Evolutionary conservation across 2,888 invertebrate genomes (phyloP).

Genomic region (Rhodophaea formosa): DNA sequence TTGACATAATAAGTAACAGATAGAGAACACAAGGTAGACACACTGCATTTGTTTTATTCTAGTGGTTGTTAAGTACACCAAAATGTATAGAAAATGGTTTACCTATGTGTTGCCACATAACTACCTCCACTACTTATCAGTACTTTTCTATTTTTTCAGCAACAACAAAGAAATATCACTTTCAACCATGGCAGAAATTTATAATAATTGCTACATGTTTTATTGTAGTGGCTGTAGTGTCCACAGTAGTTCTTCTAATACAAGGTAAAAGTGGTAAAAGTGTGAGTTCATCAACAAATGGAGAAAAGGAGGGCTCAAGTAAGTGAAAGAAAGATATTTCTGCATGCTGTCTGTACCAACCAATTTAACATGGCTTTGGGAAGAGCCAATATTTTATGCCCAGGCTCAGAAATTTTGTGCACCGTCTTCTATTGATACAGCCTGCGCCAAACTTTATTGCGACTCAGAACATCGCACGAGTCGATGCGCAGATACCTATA

Average conservation of each 20-base stretch:
- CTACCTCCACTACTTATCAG: too few species aligned
- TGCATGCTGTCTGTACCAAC: not conserved
- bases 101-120: not conserved
- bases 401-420: too few species aligned
- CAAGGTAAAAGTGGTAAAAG: constrained; percentile 37
- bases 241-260: constrained; percentile 50
- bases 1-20: too few species aligned
- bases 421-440: too few species aligned
- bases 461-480: too few species aligned
- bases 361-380: not conserved
- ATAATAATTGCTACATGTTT: constrained; percentile 51
- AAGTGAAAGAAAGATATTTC: constrained; percentile 24
- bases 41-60: too few species aligned
- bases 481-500: too few species aligned
- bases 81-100: too few species aligned
- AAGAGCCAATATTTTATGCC: not conserved
- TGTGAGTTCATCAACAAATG: constrained; percentile 27
- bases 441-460: too few species aligned
- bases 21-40: too few species aligned
- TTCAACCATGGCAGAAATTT: constrained; percentile 58
- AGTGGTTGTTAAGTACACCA: too few species aligned
- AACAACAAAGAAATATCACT: constrained; percentile 37
- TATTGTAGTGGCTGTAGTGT: constrained; percentile 50
- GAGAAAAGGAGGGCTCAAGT: constrained; percentile 33
- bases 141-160: constrained; percentile 39